These are phyloP conservation scores for Hypocryptadius cinnamomeus DNA, from an alignment of 2,113 vertebrate genomes.

Conservation along the genomic window DNA sequence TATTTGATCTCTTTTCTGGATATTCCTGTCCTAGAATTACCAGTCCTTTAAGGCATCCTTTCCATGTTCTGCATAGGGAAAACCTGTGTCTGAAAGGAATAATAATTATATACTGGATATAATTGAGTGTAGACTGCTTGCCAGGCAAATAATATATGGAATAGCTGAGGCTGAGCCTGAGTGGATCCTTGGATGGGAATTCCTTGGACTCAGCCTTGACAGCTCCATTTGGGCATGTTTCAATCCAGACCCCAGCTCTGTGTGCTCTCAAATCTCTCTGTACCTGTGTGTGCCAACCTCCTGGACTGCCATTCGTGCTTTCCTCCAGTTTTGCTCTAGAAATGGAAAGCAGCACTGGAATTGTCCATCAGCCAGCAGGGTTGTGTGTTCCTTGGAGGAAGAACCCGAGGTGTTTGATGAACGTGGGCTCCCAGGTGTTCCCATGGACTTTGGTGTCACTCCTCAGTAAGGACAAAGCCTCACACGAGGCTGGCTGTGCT, in stretches of 20 bases:
- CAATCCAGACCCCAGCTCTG: neutral
- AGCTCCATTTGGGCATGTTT: neutral
- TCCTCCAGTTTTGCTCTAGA: neutral
- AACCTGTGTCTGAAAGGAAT: neutral
- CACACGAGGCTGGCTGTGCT: neutral
- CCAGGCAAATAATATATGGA: neutral
- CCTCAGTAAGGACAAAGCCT: neutral
- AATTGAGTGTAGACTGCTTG: neutral
- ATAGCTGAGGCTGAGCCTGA: neutral
- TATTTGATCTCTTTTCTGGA: neutral
- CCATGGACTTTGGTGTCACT: neutral
- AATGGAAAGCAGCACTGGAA: neutral
- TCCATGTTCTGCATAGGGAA: neutral
- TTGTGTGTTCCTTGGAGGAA: neutral
- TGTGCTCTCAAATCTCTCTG: neutral
- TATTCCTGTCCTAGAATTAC: neutral
- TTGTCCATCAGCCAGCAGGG: neutral
- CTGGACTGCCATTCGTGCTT: neutral
- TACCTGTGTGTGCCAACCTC: neutral
- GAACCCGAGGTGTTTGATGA: neutral
- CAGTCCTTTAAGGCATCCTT: neutral
- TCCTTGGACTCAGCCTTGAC: neutral
- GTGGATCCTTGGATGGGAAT: neutral
- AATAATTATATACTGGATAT: neutral
- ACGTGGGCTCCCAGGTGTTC: neutral